Base-by-base conservation (phyloP, 2,797 vertebrate species). In the Pachyuromys duprasi region DNA sequence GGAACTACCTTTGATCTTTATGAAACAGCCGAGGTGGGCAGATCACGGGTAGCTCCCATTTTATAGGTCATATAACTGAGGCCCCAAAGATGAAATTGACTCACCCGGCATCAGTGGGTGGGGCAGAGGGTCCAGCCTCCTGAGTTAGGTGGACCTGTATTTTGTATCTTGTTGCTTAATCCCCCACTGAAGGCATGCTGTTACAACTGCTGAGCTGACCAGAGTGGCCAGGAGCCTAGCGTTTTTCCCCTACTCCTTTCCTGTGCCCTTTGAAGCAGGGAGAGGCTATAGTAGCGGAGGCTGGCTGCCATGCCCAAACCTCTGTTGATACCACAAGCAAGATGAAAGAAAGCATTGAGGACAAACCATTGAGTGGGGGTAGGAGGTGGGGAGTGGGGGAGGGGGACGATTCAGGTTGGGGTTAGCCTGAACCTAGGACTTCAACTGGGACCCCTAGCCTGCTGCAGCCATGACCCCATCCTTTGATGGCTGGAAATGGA, bases 11-110 rank as follows among this genome's bases (percentile, higher is more conserved):
- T 79, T 86, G 49, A 80, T 91, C 42, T 60, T 91, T 57, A 12
- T 0, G 62, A 84, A 55, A 39, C 1, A 15, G 2, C 20, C 36
- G 60, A 84, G 33, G 20, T 49, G 31, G 89, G 65, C 87, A 93
- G 86, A 83, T 49, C 39, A 86, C 67, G 92, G 28, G 14, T 45
- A 36, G 42, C 86, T 78, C 70, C 83, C 42, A 36, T 92, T 95
- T 93, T 63, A 82, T 28, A 95, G 86, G 60, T 70, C 74, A n/a
- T 53, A 70, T 80, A 81, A 87, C 80, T 63, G 75, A 95, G 81
- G 70, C 14, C 83, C 55, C 55, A 42, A 82, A 75, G 86, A 36
- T 63, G 31, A 60, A 91, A 53, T 31, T 89, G 57, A 91, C 31
- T 94, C n/a, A 11, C 18, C 9, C 33, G 39, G 15, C 2, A 26